Evolutionary conservation across 2,113 vertebrate species (phyloP).

Genomic region (Pituophis catenifer): DNA sequence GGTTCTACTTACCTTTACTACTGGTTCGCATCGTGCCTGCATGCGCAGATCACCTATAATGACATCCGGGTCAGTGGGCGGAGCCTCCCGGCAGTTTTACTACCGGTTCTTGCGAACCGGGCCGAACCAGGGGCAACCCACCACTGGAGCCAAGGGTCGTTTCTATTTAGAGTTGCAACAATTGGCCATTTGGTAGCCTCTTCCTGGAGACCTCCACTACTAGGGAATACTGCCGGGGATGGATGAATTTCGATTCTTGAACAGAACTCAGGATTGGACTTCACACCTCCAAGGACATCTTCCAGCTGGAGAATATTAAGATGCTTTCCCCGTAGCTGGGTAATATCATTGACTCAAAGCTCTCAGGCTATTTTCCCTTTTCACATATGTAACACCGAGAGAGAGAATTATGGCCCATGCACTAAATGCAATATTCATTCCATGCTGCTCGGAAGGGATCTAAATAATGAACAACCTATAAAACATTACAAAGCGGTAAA

Average conservation of each 20-base stretch:
- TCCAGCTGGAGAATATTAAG: not conserved
- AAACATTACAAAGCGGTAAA: not conserved
- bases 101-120: no score
- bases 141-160: not conserved
- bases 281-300: not conserved
- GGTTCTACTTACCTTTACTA: no score
- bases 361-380: not conserved
- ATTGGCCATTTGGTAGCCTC: not conserved
- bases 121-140: no score
- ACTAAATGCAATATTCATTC: not conserved
- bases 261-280: not conserved
- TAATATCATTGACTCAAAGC: not conserved
- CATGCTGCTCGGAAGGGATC: not conserved
- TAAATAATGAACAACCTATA: conserved; percentile 3
- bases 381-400: not conserved
- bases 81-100: no score
- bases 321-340: not conserved
- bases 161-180: not conserved
- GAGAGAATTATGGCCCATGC: not conserved
- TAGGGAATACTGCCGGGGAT: not conserved
- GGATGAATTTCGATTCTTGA: not conserved
- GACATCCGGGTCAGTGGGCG: no score
- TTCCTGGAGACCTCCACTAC: not conserved
- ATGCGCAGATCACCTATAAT: no score
- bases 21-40: no score